These are phyloP conservation scores for Crocuta crocuta DNA, from an alignment of 2,113 vertebrate genomes.

Conservation along the genomic window DNA sequence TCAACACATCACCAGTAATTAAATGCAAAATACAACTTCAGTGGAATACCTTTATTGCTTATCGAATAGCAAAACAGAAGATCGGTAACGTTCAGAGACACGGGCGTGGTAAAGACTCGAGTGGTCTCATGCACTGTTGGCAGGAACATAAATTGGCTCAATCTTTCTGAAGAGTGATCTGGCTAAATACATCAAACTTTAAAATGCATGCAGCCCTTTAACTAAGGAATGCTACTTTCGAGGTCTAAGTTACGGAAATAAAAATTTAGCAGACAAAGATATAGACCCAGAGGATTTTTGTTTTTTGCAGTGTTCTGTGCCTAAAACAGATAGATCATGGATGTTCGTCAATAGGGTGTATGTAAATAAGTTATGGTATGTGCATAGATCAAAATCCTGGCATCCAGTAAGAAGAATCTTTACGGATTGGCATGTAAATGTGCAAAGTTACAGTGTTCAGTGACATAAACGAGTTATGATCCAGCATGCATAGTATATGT, in stretches of 20 bases:
- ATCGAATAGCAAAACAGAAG: neutral
- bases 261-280: neutral
- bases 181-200: neutral
- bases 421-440: too few species aligned
- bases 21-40: neutral
- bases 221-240: neutral
- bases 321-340: neutral
- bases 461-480: neutral
- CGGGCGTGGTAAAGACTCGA: fast-evolving
- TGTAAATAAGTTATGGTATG: neutral
- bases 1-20: neutral
- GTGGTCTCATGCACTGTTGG: fast-evolving
- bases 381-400: neutral
- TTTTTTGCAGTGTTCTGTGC: neutral
- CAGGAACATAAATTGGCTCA: too few species aligned
- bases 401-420: too few species aligned
- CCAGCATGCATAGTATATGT: neutral
- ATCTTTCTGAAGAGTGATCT: neutral
- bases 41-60: neutral
- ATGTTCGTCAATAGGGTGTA: neutral
- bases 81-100: fast-evolving
- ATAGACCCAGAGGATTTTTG: too few species aligned
- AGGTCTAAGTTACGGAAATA: neutral
- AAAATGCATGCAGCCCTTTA: neutral
- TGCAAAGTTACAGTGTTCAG: too few species aligned